phyloP scores from a whole-genome alignment of 2,797 vertebrate genomes.

The Decapterus maruadsi region DNA sequence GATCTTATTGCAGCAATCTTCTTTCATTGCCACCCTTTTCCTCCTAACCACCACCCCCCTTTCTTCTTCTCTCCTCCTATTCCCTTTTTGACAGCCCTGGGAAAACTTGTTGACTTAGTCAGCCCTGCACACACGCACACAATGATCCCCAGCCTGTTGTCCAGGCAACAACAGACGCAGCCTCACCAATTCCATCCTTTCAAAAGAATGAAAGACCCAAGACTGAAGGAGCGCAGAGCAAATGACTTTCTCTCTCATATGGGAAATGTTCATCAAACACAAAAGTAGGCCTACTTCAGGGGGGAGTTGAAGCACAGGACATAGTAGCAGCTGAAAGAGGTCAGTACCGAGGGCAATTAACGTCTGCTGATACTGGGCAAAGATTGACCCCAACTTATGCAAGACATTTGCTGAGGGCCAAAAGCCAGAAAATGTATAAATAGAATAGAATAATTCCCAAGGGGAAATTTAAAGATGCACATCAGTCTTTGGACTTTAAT shows the following conservation, averaged over 20 bases:
- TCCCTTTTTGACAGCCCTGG: slow-evolving; percentile 81
- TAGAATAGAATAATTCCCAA: no score
- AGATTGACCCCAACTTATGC: slow-evolving; percentile 19
- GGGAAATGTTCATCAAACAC: slow-evolving; percentile 70
- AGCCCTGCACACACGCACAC: slow-evolving; percentile 61
- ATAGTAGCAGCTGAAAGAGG: slow-evolving; percentile 26
- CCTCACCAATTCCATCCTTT: slow-evolving; percentile 75
- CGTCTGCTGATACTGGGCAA: slow-evolving; percentile 11
- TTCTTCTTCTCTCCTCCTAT: slow-evolving; percentile 52
- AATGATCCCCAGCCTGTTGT: slow-evolving; percentile 77
- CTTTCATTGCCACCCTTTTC: slow-evolving; percentile 57
- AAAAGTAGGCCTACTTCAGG: slow-evolving; percentile 50
- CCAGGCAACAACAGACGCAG: slow-evolving; percentile 80
- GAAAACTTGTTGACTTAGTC: slow-evolving; percentile 85
- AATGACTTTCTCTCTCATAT: slow-evolving; percentile 79
- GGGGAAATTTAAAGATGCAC: no score
- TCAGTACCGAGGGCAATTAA: slow-evolving; percentile 41
- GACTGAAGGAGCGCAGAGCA: slow-evolving; percentile 71
- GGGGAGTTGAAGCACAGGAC: slow-evolving; percentile 45
- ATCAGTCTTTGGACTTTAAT: neutral
- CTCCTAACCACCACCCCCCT: slow-evolving; percentile 17
- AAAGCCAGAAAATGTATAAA: neutral
- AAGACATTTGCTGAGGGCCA: slow-evolving; percentile 17
- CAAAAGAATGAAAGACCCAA: slow-evolving; percentile 75
- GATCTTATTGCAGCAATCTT: slow-evolving; percentile 75